phyloP scores from a whole-genome alignment of 2,888 invertebrate genomes.

The Hyposoter dolosus region DNA sequence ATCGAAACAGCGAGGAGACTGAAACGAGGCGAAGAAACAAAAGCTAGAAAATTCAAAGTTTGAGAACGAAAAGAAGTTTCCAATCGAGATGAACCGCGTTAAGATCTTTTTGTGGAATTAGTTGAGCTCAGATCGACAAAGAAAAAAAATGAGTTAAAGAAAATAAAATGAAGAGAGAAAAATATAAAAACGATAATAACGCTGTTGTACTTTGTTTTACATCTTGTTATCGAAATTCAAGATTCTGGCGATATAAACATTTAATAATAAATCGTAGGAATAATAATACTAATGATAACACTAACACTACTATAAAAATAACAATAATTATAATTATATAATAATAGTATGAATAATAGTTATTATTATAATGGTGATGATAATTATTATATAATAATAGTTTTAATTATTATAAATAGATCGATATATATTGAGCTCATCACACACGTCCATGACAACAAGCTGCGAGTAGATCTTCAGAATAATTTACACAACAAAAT shows the following conservation, averaged over 20 bases:
- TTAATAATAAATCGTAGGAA: constrained; percentile 43
- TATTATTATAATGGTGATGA: constrained; percentile 18
- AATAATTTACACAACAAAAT: constrained; percentile 24
- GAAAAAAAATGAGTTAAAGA: neutral
- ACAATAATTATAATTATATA: constrained; percentile 38
- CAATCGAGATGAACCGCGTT: constrained; percentile 29
- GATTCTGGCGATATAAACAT: constrained; percentile 60
- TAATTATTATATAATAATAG: constrained; percentile 15
- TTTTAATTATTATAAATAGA: constrained; percentile 38
- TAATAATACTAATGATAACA: constrained; percentile 26
- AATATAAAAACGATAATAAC: constrained; percentile 41
- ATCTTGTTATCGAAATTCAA: constrained; percentile 36
- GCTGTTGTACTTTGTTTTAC: constrained; percentile 48
- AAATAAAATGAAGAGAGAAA: neutral
- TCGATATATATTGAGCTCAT: constrained; percentile 57
- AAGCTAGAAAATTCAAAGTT: constrained; percentile 6
- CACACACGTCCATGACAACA: constrained; percentile 65
- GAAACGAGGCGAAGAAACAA: constrained; percentile 69
- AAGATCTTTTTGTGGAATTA: constrained; percentile 40
- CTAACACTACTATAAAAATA: constrained; percentile 6
- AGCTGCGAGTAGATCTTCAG: constrained; percentile 46
- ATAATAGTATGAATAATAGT: constrained; percentile 41
- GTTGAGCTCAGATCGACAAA: constrained; percentile 19
- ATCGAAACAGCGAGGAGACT: constrained; percentile 77
- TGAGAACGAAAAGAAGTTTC: neutral